Conservation (phyloP, 2,888 invertebrate species). For the Tenthredo livida region DNA sequence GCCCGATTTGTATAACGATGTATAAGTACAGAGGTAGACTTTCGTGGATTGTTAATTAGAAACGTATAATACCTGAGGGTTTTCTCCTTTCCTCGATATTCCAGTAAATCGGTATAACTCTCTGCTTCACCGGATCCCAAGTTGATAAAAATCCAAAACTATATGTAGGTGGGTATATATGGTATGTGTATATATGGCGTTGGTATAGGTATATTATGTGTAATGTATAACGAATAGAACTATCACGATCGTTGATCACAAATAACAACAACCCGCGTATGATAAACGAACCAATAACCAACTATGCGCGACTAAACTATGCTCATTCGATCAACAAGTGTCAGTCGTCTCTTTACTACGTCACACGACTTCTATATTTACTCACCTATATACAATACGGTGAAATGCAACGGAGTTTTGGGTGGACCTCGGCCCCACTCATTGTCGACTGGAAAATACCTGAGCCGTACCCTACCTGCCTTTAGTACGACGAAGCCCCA, state of each 20-base stretch:
- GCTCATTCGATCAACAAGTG: conserved; percentile 33
- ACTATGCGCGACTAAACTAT: background rate
- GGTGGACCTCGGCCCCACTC: conserved; percentile 70
- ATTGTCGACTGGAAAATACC: conserved; percentile 74
- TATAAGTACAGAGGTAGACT: background rate
- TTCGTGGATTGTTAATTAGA: background rate
- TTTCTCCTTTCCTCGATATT: background rate
- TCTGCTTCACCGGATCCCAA: background rate
- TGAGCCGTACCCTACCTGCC: conserved; percentile 60
- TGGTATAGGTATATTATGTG: too few relatives aligned
- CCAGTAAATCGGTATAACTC: background rate
- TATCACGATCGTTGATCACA: background rate
- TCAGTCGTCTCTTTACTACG: conserved; percentile 8
- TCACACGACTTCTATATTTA: conserved; percentile 50
- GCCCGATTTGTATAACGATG: background rate
- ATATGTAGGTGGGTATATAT: too few relatives aligned
- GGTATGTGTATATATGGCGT: too few relatives aligned
- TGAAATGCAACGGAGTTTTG: conserved; percentile 59
- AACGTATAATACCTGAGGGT: conserved; percentile 25
- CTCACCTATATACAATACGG: conserved; percentile 72
- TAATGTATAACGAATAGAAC: too few relatives aligned
- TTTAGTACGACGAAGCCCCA: conserved; percentile 37
- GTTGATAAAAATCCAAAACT: background rate
- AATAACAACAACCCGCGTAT: background rate
- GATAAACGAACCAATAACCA: background rate